Base-by-base conservation (phyloP, 2,113 vertebrate genomes). In the Nyctereutes procyonoides region DNA sequence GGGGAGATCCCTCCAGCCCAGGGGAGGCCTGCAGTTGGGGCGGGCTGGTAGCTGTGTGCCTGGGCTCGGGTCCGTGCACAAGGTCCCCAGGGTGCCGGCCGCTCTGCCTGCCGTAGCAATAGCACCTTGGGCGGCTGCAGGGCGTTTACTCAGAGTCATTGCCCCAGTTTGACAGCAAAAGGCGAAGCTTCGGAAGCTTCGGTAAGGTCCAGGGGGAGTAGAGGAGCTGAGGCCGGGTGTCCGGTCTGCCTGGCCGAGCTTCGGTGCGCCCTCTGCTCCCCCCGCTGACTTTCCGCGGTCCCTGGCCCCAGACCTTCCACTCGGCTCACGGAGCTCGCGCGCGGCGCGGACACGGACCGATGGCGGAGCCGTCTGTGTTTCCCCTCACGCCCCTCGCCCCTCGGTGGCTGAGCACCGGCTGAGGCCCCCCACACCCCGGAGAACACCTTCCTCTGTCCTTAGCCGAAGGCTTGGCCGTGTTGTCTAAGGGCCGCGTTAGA, bases 31-130 rank as follows among this genome's bases (percentile, higher is more conserved):
- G 3, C 30, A 4, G 51, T n/a, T 17, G 65, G 16, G 9, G 48
- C 14, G 0, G 73, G 73, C 73, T 24, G 22, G 26, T 26, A 28
- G 43, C 73, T 43, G 73, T 76, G 74, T 26, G 0, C 26, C 67
- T 14, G 55, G 30, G n/a, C 20, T 67, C 69, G 56, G 0, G 0
- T 9, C 53, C 38, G 28, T 1, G 1, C 1, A 4, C 1, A 5
- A 0, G 0, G 53, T 35, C 10, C 60, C 56, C 53, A 8, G 26
- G 20, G 32, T 15, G 20, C 38, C 30, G 48, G 19, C 7, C n/a
- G 81, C 67, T 7, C 1, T 2, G 24, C 8, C 38, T 14, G 48
- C 5, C 0, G 20, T 2, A 76, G 55, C 20, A 0, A 3, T 2
- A 5, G 77, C 16, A 20, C 63, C 38, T 79, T 6, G 0, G 24